Evolutionary conservation across 2,113 vertebrate genomes (phyloP).

Genomic region (Thunnus maccoyii): DNA sequence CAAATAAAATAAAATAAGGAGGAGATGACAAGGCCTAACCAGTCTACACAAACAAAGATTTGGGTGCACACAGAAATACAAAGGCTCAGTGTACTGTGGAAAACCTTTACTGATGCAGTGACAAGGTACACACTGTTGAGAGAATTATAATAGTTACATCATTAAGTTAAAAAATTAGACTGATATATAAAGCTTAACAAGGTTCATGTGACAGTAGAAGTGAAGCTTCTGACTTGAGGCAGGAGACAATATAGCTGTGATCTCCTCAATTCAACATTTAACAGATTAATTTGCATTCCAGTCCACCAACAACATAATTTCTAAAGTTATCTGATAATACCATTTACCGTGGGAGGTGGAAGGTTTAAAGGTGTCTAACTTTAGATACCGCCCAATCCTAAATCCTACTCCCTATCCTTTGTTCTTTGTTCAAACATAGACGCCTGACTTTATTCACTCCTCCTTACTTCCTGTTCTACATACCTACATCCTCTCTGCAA

Average conservation of each 20-base stretch:
- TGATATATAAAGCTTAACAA: no score
- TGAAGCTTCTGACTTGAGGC: no score
- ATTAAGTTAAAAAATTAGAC: no score
- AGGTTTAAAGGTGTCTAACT: conserved; percentile 30
- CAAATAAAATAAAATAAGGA: not conserved
- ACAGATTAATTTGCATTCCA: not conserved
- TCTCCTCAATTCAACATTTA: not conserved
- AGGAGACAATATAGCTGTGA: not conserved
- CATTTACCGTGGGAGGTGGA: not conserved
- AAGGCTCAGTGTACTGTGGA: not conserved
- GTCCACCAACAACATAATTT: not conserved
- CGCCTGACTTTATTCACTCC: not conserved
- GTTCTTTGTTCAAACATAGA: conserved; percentile 38
- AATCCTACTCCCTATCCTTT: conserved; percentile 29
- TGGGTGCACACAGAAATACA: not conserved
- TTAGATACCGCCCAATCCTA: not conserved
- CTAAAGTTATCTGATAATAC: not conserved
- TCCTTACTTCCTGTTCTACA: conserved; percentile 2
- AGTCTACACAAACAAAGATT: not conserved
- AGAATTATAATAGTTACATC: no score
- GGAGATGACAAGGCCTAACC: not conserved
- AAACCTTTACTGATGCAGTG: not conserved
- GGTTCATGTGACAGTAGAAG: no score
- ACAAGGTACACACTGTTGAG: no score
- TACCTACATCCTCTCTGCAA: conserved; percentile 19